A percentile compares a stretch with the other conserved stretches of the same genome.
These are phyloP conservation scores for Tetraodon nigroviridis DNA, from an alignment of 2,113 vertebrate genomes.

Conservation along the genomic window DNA sequence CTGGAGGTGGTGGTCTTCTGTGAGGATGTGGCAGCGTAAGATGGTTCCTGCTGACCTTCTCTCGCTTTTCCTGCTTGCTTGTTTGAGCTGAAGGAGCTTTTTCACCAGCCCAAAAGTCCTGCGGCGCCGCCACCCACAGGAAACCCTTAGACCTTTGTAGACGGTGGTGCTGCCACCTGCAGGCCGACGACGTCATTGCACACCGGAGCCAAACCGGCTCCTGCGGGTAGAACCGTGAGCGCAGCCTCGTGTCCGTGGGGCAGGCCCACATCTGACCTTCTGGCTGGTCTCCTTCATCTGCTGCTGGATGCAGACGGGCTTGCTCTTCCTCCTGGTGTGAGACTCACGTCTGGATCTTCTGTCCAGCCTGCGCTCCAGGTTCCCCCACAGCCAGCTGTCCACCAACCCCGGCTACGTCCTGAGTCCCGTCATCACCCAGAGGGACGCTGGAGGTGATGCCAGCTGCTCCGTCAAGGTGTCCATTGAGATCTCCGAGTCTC, in stretches of 20 bases:
- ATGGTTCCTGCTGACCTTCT: background rate
- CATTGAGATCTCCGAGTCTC: slow-evolving; percentile 93
- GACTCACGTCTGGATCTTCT: background rate
- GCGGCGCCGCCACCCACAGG: background rate
- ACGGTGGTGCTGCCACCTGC: background rate
- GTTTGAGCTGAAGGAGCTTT: too few relatives aligned
- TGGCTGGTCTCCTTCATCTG: too few relatives aligned
- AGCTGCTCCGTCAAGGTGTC: slow-evolving; percentile 93
- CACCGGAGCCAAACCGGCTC: too few relatives aligned
- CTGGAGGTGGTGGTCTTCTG: slow-evolving; percentile 89
- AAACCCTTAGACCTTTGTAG: background rate
- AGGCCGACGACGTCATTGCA: background rate
- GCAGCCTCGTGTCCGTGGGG: too few relatives aligned
- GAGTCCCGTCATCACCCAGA: slow-evolving; percentile 87
- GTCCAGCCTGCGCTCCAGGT: slow-evolving; percentile 81
- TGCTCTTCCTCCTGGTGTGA: slow-evolving; percentile 1
- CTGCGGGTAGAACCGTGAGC: too few relatives aligned
- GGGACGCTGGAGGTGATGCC: slow-evolving; percentile 78
- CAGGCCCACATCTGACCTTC: too few relatives aligned
- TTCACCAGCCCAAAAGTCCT: too few relatives aligned
- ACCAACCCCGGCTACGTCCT: slow-evolving; percentile 91
- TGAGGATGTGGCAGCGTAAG: slow-evolving; percentile 86
- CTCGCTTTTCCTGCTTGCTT: too few relatives aligned
- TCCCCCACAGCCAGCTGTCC: slow-evolving; percentile 69
- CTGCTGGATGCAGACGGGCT: background rate